Conservation (phyloP, 1,140 invertebrate species). For the Drosophila bocqueti region DNA sequence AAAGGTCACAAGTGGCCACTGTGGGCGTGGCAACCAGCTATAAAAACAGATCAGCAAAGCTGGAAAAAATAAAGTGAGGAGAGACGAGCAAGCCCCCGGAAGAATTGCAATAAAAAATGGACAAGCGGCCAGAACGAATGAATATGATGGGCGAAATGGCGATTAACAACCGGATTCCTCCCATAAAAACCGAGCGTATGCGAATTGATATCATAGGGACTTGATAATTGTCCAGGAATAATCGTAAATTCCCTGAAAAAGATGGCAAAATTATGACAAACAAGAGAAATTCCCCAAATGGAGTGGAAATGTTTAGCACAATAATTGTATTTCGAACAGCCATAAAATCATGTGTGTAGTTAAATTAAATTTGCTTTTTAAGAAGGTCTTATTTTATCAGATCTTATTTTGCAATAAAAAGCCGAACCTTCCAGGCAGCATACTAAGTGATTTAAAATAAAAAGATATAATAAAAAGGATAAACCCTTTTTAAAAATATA, state of each 20-base stretch:
- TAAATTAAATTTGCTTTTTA: neutral
- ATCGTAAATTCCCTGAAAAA: constrained; percentile 15
- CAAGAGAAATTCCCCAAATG: neutral
- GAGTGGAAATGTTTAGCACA: neutral
- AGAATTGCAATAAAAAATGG: constrained; percentile 55
- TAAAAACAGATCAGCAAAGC: constrained; percentile 62
- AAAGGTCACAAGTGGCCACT: constrained; percentile 29
- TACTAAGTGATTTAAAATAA: neutral
- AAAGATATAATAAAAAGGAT: too few relatives aligned
- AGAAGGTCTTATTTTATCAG: neutral
- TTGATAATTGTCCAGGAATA: constrained; percentile 67
- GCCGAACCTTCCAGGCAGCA: too few relatives aligned
- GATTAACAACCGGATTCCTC: constrained; percentile 39
- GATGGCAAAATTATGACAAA: neutral
- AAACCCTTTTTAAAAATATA: neutral
- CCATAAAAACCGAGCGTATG: constrained; percentile 58
- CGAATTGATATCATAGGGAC: constrained; percentile 43
- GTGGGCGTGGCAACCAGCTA: constrained; percentile 42
- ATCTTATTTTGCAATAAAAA: neutral
- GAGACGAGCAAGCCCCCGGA: neutral
- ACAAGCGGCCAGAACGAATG: constrained; percentile 51
- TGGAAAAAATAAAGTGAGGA: constrained; percentile 7
- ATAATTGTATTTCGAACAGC: neutral
- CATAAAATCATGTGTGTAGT: neutral
- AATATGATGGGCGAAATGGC: constrained; percentile 45